Evolutionary conservation across 2,113 vertebrate genomes (phyloP).

Genomic region (Gallinago media): DNA sequence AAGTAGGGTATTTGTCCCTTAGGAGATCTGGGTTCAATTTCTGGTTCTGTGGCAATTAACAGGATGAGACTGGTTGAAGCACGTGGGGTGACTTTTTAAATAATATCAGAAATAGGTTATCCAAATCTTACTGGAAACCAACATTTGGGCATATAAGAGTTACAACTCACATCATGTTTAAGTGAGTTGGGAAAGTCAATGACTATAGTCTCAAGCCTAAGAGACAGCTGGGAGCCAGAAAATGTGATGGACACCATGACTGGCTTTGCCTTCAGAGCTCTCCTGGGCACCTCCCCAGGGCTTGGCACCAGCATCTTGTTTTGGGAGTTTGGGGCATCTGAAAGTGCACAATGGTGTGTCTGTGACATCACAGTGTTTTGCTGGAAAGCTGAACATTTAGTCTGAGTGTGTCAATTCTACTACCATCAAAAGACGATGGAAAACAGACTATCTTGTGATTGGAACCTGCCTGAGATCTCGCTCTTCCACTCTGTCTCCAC

Average conservation of each 20-base stretch:
- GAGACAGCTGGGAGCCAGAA: not conserved
- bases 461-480: not conserved
- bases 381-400: not conserved
- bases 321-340: not conserved
- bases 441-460: not conserved
- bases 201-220: not conserved
- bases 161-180: not conserved
- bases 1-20: not conserved
- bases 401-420: not conserved
- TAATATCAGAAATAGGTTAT: not conserved
- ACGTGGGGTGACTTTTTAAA: not conserved
- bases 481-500: not conserved
- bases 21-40: not conserved
- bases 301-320: rapidly evolving
- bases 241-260: not conserved
- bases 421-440: not conserved
- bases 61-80: not conserved
- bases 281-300: not conserved
- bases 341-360: not conserved
- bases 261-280: not conserved
- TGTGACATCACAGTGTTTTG: not conserved
- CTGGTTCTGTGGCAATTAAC: not conserved
- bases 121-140: not conserved
- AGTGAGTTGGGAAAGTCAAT: not conserved
- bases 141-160: not conserved